phyloP scores from a whole-genome alignment of 2,113 vertebrate genomes.

The Antechinus flavipes region DNA sequence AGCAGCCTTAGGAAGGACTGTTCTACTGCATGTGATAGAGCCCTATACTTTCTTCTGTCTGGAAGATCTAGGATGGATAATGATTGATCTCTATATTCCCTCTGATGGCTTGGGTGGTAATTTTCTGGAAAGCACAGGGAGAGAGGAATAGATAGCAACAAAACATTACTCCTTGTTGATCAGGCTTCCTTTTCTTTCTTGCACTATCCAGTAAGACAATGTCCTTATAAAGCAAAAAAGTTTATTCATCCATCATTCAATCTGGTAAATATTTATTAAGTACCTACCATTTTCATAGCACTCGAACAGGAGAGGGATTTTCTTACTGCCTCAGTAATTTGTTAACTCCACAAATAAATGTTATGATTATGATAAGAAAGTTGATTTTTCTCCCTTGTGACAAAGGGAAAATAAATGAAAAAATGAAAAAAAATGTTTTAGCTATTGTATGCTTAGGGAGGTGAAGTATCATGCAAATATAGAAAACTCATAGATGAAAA shows the following conservation, averaged over 20 bases:
- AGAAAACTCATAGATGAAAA: slow-evolving; percentile 48
- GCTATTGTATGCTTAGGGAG: slow-evolving; percentile 55
- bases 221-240: not conserved
- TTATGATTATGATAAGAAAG: slow-evolving; percentile 23
- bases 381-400: not conserved
- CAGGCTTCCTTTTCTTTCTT: not conserved
- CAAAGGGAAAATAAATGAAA: slow-evolving; percentile 40
- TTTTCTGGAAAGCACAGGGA: not conserved
- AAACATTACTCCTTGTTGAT: not conserved
- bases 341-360: not conserved
- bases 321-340: slow-evolving; percentile 5
- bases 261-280: not conserved
- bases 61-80: not conserved
- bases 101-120: not conserved
- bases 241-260: not conserved
- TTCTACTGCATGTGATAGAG: not conserved
- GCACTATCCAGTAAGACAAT: not conserved
- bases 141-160: not conserved
- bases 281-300: not conserved
- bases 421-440: slow-evolving; percentile 10
- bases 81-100: not conserved
- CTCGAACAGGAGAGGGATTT: not conserved
- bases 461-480: slow-evolving; percentile 19
- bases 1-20: not conserved
- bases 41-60: not conserved